Conservation (phyloP, 2,113 vertebrate species). For the Colistium nudipinnis region DNA sequence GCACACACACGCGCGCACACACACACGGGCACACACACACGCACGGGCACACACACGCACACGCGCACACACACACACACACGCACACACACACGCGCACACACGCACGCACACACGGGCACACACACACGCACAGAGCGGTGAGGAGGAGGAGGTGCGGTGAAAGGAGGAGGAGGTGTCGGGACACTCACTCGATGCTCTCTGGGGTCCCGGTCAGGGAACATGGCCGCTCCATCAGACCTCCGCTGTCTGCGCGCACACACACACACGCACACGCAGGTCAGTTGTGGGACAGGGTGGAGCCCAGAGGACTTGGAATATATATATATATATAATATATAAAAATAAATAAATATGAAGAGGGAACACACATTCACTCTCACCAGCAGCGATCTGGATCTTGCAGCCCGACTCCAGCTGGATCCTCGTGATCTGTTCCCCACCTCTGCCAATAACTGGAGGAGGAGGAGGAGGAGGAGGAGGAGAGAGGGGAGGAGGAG, state of each 20-base stretch:
- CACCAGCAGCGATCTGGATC: constrained; percentile 98
- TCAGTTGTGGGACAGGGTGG: background rate
- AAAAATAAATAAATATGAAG: no score
- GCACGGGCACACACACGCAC: constrained; percentile 4
- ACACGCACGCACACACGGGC: constrained; percentile 8
- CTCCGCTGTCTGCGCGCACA: constrained; percentile 88
- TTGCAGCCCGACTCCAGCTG: constrained; percentile 97
- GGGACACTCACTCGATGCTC: constrained; percentile 93
- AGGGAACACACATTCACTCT: constrained; percentile 13
- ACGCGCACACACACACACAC: constrained; percentile 10
- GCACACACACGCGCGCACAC: no score
- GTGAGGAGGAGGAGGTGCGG: background rate
- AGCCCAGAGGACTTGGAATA: no score
- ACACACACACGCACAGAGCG: no score
- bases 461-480: constrained; percentile 15
- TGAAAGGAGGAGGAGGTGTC: background rate
- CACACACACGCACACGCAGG: constrained; percentile 11
- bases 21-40: no score
- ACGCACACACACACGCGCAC: constrained; percentile 12
- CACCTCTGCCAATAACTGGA: constrained; percentile 96
- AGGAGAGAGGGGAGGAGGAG: no score
- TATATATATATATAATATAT: no score
- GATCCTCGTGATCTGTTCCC: constrained; percentile 97
- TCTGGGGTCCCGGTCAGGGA: constrained; percentile 93
- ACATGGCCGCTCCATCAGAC: constrained; percentile 93